These are phyloP conservation scores for Larimichthys crocea DNA, from an alignment of 2,113 vertebrate genomes.

Conservation along the genomic window DNA sequence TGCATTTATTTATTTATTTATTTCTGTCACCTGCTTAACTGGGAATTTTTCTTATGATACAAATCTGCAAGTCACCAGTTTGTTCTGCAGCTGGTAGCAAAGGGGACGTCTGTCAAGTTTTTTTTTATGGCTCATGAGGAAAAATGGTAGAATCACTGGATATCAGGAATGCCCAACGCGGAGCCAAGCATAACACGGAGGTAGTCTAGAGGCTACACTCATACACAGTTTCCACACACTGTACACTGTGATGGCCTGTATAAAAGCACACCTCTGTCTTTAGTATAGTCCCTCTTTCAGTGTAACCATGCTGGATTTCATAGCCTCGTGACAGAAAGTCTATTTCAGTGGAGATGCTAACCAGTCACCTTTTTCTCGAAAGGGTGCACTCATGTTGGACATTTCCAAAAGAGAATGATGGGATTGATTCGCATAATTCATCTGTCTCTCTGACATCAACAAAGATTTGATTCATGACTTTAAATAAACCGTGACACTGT, in stretches of 20 bases:
- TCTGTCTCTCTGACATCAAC: conserved; percentile 15
- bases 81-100: conserved; percentile 22
- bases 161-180: conserved; percentile 73
- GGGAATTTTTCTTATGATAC: background rate
- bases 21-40: background rate
- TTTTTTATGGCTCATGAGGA: conserved; percentile 51
- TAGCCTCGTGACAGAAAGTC: conserved; percentile 45
- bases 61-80: conserved; percentile 5
- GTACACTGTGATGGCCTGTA: conserved; percentile 73
- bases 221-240: conserved; percentile 71
- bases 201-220: conserved; percentile 63
- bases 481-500: conserved; percentile 7
- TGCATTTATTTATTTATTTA: background rate
- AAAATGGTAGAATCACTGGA: conserved; percentile 71
- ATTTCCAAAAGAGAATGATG: background rate
- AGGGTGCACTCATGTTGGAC: conserved; percentile 26
- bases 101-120: conserved; percentile 40
- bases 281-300: conserved; percentile 77
- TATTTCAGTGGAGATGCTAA: conserved; percentile 31
- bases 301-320: conserved; percentile 47
- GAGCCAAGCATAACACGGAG: conserved; percentile 82
- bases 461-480: conserved; percentile 52
- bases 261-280: conserved; percentile 82
- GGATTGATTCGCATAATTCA: conserved; percentile 16
- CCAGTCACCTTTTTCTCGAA: conserved; percentile 10